Base-by-base conservation (phyloP, 2,888 invertebrate species). In the Sarcophaga carnaria region DNA sequence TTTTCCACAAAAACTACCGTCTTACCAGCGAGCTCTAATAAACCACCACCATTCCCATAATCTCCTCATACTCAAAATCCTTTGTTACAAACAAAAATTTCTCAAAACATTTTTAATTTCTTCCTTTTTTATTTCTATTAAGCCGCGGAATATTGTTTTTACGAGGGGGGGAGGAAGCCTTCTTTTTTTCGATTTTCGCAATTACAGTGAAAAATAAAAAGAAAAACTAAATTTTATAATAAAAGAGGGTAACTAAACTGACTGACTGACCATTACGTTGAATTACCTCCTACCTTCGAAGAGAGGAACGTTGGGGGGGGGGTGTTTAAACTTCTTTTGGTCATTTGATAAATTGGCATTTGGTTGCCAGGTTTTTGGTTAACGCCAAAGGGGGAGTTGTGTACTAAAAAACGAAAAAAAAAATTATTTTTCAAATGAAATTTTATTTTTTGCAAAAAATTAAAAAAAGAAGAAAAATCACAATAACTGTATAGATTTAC, bases 261-360 rank as follows among this genome's bases (percentile, higher is more conserved):
- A 78, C 37, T 37, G 69, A 79, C 67, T 74, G 72, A 64, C 83
- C 83, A 75, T 83, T 79, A 83, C 70, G 37, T 59, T 49, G 71
- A 71, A 76, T 84, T 76, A 71, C 66, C 45, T 54, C 25, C 54
- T 54, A 71, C 76, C 80, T 80, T 67, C 66, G 54, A 54, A 54
- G 5, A 4, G 17, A 17, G 17, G 12, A 54, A 14, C 2, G 5
- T 11, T 17, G 14, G 5, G 4, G 1, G 22, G 1, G 20, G 59
- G n/a, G 71, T 49, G n/a, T n/a, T 47, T 60, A 11, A 64, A 66
- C 66, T 83, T 79, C 81, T 81, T 87, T 87, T 84, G 84, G 81
- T 84, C 88, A 85, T 83, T 85, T 88, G 88, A 86, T 86, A 87
- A 88, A 88, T 88, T 88, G 88, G 86, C 83, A 86, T 88, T 88